Base-by-base conservation (phyloP, 2,888 invertebrate genomes). In the Orthosia incerta region DNA sequence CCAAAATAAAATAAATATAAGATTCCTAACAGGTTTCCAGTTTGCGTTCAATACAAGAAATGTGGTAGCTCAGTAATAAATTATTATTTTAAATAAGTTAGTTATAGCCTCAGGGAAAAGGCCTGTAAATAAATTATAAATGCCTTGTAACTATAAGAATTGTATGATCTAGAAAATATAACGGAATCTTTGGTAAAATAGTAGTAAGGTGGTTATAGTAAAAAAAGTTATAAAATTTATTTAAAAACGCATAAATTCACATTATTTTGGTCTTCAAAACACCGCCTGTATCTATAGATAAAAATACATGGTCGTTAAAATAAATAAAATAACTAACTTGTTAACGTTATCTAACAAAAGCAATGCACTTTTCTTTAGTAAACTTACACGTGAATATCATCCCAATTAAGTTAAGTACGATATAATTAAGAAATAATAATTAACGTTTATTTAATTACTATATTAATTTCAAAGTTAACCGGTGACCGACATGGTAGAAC, bases 51-150 rank as follows among this genome's bases (percentile, higher is more conserved):
- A 79, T 45, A 59, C 15, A 7, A 59, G 20, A 13, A 26, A 31
- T 74, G 46, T 64, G 69, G 69, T 75, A 64, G 80, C 64, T 67
- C 3, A 23, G 20, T 57, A 53, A 74, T 69, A 80, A 62, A 73
- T 55, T 45, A 59, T 12, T 12, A 68, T 3, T 79, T 55, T 50
- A 50, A 73, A 80, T 62, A 75, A 65, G n/a, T 65, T 13, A 18
- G 13, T 80, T 48, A 20, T 64, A 50, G 80, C 78, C 80, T 53
- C 39, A 53, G 65, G 75, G 59, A 55, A 63, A n/a, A 16, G 0
- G 9, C 12, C 18, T 61, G 31, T 57, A 57, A 75, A 65, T 80
- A 61, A 69, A 56, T 75, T 45, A 61, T 5, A 31, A 80, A 48
- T 9, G 46, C 9, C 48, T 56, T 61, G 46, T 61, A 51, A 51